Evolutionary conservation across 2,888 invertebrate species (phyloP).

Genomic region (Hemistola chrysoprasaria): DNA sequence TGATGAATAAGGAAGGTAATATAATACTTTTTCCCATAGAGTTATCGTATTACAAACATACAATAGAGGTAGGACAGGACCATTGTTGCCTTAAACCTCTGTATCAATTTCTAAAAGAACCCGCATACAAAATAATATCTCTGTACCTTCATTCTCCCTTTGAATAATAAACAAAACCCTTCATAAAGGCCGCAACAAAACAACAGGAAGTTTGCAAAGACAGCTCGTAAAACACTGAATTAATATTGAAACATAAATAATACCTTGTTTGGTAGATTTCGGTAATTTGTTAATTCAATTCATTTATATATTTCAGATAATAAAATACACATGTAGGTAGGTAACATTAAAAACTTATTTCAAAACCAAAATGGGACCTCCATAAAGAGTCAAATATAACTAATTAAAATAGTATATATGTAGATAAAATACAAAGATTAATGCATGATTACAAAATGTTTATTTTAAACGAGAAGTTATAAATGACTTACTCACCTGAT

Average conservation of each 20-base stretch:
- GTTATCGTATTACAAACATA: constrained; percentile 1
- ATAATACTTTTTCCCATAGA: background rate
- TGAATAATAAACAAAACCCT: constrained; percentile 17
- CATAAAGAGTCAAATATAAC: no score
- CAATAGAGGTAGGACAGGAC: constrained; percentile 5
- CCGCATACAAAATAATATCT: constrained; percentile 10
- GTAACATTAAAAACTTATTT: no score
- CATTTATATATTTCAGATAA: no score
- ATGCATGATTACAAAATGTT: no score
- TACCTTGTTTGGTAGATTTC: constrained; percentile 8
- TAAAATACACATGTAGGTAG: no score
- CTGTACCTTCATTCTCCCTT: constrained; percentile 17
- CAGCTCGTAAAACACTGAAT: constrained; percentile 21
- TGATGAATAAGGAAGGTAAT: background rate
- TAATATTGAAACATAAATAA: constrained; percentile 11
- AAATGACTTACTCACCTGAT: no score
- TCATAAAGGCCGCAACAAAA: constrained; percentile 18
- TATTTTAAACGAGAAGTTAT: no score
- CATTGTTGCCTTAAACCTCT: constrained; percentile 7
- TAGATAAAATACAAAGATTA: no score
- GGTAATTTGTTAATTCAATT: background rate
- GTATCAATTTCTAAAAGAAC: constrained; percentile 1
- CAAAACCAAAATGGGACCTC: no score
- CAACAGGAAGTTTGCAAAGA: constrained; percentile 14
- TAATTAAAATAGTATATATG: no score